Evolutionary conservation across 1,140 invertebrate species (phyloP), one percentile per base, ranked within the genome.

Genomic region (Doryteuthis pealeii): DNA sequence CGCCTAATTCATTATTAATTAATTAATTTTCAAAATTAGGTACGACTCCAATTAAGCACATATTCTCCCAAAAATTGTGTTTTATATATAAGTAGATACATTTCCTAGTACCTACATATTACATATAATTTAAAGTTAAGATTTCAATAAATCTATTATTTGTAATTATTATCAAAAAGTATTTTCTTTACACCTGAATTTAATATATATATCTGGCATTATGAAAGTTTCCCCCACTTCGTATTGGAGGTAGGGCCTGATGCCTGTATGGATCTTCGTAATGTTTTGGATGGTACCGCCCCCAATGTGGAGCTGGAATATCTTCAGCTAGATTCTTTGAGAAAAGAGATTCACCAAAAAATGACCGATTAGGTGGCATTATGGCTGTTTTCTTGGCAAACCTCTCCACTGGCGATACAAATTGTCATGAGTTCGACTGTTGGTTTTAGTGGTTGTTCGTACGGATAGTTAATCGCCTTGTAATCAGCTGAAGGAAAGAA

Each of bases 401-500:
- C 80, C 35, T 86, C 83, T 58, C 82, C 81, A 49, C 80, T 80
- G 32, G 75, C 22, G 85, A 79, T 22, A 80, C 75, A 86, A 84
- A 58, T 79, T 78, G 45, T 85, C 83, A 43, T 81, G 77, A 4
- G 74, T 74, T 14, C 83, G 72, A 69, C 80, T 83, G 83, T 86
- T 22, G 85, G 83, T 74, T 86, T 83, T 1, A 82, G 85, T 33
- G 85, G 82, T 54, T 74, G 74, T 65, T 86, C 85, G 43, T 81
- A 85, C 35, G 79, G 82, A 83, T 83, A 86, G 80, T 82, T 83
- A 2, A 81, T 76, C 58, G 84, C 82, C 62, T 86, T 85, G 80
- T 86, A 85, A 69, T 86, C 82, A 69, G 77, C 84, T 86, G 77
- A 74, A 78, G 78, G 58, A 67, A 31, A 77, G 76, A 74, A 58